These are phyloP conservation scores for Synergus gifuensis DNA, from an alignment of 2,888 invertebrate species.

Conservation along the genomic window DNA sequence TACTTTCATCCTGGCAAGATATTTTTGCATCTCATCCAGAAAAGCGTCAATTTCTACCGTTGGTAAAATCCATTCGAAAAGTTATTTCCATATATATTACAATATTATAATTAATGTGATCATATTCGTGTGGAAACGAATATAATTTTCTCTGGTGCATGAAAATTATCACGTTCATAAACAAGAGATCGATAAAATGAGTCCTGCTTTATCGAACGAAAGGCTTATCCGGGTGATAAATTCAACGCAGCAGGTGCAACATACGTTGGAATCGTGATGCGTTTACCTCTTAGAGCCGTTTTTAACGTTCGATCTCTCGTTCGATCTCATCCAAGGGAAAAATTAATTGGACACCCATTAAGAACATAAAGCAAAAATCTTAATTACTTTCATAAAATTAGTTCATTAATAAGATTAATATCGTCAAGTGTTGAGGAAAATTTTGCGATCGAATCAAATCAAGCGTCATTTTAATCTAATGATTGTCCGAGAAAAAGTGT, in stretches of 20 bases:
- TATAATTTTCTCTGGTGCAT: conserved; percentile 18
- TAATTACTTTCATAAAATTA: neutral
- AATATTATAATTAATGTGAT: conserved; percentile 25
- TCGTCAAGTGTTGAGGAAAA: neutral
- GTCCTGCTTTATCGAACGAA: conserved; percentile 33
- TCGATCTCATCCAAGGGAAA: neutral
- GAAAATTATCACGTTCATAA: conserved; percentile 39
- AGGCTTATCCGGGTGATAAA: conserved; percentile 38
- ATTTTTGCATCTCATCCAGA: neutral
- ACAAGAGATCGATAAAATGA: conserved; percentile 41
- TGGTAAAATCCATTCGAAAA: neutral
- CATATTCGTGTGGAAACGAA: conserved; percentile 29
- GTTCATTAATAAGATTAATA: neutral
- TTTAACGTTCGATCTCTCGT: conserved; percentile 4
- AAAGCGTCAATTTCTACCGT: conserved; percentile 1
- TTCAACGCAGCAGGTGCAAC: conserved; percentile 31
- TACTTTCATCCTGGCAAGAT: neutral
- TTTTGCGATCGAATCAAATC: neutral
- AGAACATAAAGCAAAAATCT: neutral
- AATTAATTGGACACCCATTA: neutral
- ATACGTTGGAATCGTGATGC: neutral
- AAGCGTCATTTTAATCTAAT: neutral
- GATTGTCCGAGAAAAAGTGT: neutral
- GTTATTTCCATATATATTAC: conserved; percentile 40
- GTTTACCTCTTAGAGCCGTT: neutral